Base-by-base conservation (phyloP, 2,888 invertebrate species). In the Tenthredo amoena region DNA sequence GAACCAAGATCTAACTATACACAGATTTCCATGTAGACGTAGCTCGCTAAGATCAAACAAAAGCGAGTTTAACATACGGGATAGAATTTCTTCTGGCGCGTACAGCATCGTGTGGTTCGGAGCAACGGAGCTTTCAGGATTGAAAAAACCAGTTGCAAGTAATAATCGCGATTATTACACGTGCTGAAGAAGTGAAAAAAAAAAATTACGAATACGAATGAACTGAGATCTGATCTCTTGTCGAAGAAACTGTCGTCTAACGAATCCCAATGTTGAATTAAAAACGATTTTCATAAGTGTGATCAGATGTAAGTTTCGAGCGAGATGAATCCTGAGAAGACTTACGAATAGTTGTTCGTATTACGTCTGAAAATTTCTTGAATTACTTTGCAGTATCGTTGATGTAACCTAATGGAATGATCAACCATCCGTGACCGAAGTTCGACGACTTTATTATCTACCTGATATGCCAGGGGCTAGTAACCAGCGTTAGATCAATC, bases 351-450 rank as follows among this genome's bases (percentile, higher is more conserved):
- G 5, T 68, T 18, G 15, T 15, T 26, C 31, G 68, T 18, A 34
- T 26, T 0, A 10, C 6, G 31, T 34, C 15, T 34, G 34, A 34
- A 34, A 68, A 68, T 34, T 68, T 34, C 34, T 68, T 18, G 68
- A 68, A 68, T 68, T 68, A 34, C 15, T 31, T 15, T 68, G 68
- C 18, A 34, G 68, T 5, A 31, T 18, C 18, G 34, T 18, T 68
- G 34, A 68, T 21, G 74, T 74, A 43, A 31, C 26, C 43, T 74
- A 43, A 74, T 74, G 74, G 43, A 26, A 77, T 55, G n/a, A 9
- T 34, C 77, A n/a, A 77, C 34, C 77, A 55, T 50, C 77, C 77
- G 34, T 50, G 77, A 55, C 77, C 34, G 50, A 77, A 77, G 77
- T 77, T 77, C 77, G 77, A 77, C 40, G 40, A 74, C 74, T 74